Conservation (phyloP, 2,888 invertebrate genomes). For the Diaphora mendica region DNA sequence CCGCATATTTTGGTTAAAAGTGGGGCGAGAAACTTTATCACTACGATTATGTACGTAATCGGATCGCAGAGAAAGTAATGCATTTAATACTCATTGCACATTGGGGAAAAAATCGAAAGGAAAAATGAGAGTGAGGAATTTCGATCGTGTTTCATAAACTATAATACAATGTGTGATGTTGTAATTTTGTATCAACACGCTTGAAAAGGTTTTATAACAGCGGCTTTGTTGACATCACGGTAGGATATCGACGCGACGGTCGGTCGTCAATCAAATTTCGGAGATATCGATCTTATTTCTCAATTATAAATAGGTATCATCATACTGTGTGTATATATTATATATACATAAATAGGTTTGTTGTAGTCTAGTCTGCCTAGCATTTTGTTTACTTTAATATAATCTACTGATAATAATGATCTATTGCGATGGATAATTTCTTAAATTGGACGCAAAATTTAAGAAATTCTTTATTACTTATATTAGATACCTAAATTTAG, state of each 20-base stretch:
- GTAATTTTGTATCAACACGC: conserved; percentile 65
- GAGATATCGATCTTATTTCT: conserved; percentile 52
- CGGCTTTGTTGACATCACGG: conserved; percentile 54
- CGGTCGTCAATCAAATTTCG: conserved; percentile 49
- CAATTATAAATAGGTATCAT: conserved; percentile 52
- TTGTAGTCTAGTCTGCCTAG: conserved; percentile 15
- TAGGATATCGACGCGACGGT: conserved; percentile 47
- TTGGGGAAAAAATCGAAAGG: conserved; percentile 74
- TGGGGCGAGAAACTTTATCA: conserved; percentile 68
- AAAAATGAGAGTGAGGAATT: conserved; percentile 79
- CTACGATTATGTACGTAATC: conserved; percentile 69
- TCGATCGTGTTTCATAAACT: conserved; percentile 73
- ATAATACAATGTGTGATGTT: conserved; percentile 56
- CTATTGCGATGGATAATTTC: no score
- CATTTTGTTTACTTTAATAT: neutral
- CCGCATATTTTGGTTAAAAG: conserved; percentile 59
- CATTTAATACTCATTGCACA: conserved; percentile 68
- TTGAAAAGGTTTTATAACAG: conserved; percentile 63
- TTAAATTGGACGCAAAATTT: neutral
- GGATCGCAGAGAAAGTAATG: conserved; percentile 80
- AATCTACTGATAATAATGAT: no score
- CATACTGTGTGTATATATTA: conserved; percentile 16
- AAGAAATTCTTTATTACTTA: no score
- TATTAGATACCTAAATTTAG: no score
- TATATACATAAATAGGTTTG: conserved; percentile 15